Evolutionary conservation across 2,888 invertebrate species (phyloP), one percentile per base, ranked within the genome.

Genomic region (Tanytarsus gracilentus): DNA sequence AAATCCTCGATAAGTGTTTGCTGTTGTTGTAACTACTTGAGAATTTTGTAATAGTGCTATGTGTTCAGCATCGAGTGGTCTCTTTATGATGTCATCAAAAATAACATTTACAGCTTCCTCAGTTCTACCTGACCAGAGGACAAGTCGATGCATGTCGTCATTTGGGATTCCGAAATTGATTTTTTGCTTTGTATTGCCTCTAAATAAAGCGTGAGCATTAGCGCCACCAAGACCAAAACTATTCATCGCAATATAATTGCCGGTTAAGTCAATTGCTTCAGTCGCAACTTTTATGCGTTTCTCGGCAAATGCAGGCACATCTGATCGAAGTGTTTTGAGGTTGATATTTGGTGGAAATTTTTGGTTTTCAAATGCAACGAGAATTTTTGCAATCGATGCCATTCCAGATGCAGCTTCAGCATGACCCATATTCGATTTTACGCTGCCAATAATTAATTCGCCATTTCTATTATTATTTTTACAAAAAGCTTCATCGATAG

Each of bases 181-280:
- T 8, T 53, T 53, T 18, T 33, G 18, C 21, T 53, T 53, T 1
- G 29, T 7, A 21, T 53, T 11, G 1, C 30, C n/a, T 53, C 21
- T 3, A 3, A 53, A 4, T 11, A 53, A 33, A 1, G 21, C 4
- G 23, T 53, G 53, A 61, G 81, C 82, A 66, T 88, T 88, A 11
- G 84, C 83, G 2, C 92, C 92, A 36, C 91, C 92, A 68, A 92
- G 91, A 0, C 92, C 92, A 69, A 92, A 93, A 26, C 87, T 88
- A 76, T 88, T 93, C 55, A 92, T 77, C 7, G 85, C 91, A 14
- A 83, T 81, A 69, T 84, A 73, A 23, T 86, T 86, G 33, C 84
- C 82, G 53, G 79, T 72, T 81, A 86, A 87, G 0, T 77, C 80
- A 14, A 71, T 83, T 73, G 75, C 79, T 55, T 81, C 85, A 0